These are phyloP conservation scores for Alosa alosa DNA, from an alignment of 2,113 vertebrate genomes.

Conservation along the genomic window DNA sequence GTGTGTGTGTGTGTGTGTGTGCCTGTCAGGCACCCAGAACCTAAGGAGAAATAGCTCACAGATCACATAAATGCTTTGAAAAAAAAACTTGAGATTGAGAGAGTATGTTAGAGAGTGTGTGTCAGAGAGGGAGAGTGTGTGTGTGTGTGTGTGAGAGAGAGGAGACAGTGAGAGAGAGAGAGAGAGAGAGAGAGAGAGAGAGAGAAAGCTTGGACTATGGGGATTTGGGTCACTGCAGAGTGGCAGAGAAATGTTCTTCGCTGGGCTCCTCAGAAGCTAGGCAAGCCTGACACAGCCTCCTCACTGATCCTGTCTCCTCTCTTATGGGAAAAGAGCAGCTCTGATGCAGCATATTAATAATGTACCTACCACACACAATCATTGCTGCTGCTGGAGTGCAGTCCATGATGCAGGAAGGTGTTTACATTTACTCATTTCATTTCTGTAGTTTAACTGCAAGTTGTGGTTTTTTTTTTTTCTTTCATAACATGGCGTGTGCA, in stretches of 20 bases:
- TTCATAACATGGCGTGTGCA: no score
- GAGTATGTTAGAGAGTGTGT: background rate
- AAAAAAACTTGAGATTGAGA: background rate
- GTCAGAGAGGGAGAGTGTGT: background rate
- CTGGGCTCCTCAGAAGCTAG: background rate
- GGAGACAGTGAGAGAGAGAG: background rate
- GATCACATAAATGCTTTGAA: conserved; percentile 11
- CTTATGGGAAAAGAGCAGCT: conserved; percentile 47
- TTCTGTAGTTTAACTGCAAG: background rate
- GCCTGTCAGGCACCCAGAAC: background rate
- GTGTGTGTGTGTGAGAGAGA: background rate
- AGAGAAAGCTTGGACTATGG: conserved; percentile 14
- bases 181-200: background rate
- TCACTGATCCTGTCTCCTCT: conserved; percentile 38
- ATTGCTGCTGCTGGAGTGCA: background rate
- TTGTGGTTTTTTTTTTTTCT: no score
- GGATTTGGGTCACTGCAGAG: conserved; percentile 52
- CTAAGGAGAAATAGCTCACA: conserved; percentile 14
- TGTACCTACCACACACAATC: conserved; percentile 34
- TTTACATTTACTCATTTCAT: background rate
- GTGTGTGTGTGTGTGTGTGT: background rate
- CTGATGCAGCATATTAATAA: conserved; percentile 55
- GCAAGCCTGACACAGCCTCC: background rate
- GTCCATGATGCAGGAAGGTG: background rate
- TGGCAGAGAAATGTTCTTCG: conserved; percentile 44